Base-by-base conservation (phyloP, 2,797 vertebrate genomes). In the Onychomys arenicola region DNA sequence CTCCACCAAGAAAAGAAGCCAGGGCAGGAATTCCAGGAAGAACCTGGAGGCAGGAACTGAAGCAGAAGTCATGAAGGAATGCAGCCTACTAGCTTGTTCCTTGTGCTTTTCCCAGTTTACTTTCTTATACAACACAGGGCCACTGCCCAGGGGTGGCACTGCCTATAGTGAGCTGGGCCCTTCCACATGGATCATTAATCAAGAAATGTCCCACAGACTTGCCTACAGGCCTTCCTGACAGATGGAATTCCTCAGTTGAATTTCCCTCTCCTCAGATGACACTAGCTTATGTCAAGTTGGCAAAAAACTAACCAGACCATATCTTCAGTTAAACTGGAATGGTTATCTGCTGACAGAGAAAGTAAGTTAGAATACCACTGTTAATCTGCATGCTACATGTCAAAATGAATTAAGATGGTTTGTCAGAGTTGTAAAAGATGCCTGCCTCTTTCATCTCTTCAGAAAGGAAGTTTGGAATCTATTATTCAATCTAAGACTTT, bases 381-480 rank as follows among this genome's bases (percentile, higher is more conserved):
- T 78, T 23, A 93, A 73, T 65, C 63, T 63, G 17, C 59, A 69
- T 40, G 67, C 59, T 83, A 82, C 13, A 92, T 29, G 61, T 55
- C n/a, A 80, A 91, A 37, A n/a, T 34, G 34, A 46, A 34, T 95
- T 81, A 91, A 67, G 69, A 86, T 46, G 11, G 73, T n/a, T 63
- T 55, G 59, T 85, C 65, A 37, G 12, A 49, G 75, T 59, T 82
- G 37, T 40, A 69, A 82, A 81, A 75, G 82, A 81, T 90, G 17
- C 23, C 17, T 40, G 69, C 23, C 49, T 46, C 81, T 91, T 81
- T 81, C 29, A 80, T 78, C 12, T 87, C 27, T 40, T 23, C 49
- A 43, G 25, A 92, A 92, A 92, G 78, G 32, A 84, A 93, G 37
- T 16, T 61, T 90, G 29, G 40, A 59, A 57, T 94, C 34, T 49